These are phyloP conservation scores for Pygmarrhopalites habei DNA, from an alignment of 1,140 invertebrate genomes.

Conservation along the genomic window DNA sequence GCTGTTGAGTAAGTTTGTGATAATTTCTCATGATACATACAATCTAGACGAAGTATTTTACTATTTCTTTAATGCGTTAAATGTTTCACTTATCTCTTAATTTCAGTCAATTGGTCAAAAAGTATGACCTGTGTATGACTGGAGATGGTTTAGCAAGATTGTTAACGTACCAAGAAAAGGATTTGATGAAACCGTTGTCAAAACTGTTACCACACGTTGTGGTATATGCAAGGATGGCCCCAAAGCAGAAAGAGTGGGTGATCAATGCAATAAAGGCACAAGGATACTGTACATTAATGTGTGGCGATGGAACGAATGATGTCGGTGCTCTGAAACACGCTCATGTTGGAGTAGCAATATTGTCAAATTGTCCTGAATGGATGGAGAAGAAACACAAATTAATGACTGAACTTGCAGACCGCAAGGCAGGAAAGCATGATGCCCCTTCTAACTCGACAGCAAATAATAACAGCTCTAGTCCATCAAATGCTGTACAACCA, in stretches of 20 bases:
- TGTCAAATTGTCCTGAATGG: slow-evolving; percentile 75
- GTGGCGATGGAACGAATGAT: slow-evolving; percentile 99
- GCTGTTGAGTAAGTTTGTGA: background rate
- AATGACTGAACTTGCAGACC: slow-evolving; percentile 20
- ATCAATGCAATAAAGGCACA: slow-evolving; percentile 79
- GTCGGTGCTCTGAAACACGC: slow-evolving; percentile 99
- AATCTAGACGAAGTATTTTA: no score
- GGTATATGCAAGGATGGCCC: slow-evolving; percentile 88
- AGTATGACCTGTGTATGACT: slow-evolving; percentile 87
- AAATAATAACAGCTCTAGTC: no score
- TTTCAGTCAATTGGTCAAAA: slow-evolving; percentile 52
- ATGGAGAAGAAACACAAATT: slow-evolving; percentile 42
- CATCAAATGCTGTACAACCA: no score
- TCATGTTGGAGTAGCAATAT: slow-evolving; percentile 84
- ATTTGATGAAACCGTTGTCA: slow-evolving; percentile 18
- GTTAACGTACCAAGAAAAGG: slow-evolving; percentile 31
- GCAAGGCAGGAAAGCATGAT: slow-evolving; percentile 13
- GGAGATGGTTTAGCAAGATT: slow-evolving; percentile 59
- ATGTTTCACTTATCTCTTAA: slow-evolving; percentile 2
- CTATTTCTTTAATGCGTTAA: background rate
- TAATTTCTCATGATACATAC: background rate
- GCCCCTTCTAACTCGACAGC: no score
- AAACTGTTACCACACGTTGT: slow-evolving; percentile 71
- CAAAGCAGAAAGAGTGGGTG: slow-evolving; percentile 95
- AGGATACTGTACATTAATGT: slow-evolving; percentile 93